Evolutionary conservation across 2,113 vertebrate genomes (phyloP), one percentile per base, ranked within the genome.

Genomic region (Cromileptes altivelis): DNA sequence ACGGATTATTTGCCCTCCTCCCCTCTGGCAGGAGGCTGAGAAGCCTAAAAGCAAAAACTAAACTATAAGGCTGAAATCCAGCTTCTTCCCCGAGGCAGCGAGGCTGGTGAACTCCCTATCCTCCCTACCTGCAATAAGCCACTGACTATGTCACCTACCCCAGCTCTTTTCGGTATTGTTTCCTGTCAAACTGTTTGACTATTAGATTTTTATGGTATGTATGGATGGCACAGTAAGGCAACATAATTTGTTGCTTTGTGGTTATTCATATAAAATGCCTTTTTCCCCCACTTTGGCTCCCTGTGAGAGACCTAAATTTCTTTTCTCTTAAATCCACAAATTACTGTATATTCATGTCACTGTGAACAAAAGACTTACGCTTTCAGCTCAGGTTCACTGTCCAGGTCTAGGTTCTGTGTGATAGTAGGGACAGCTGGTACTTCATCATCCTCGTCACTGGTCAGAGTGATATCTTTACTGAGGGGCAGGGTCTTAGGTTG

Each of bases 391-490:
- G 87, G 91, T 52, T 95, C 95, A 0, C 62, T 64, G 58, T 93
- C 93, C 79, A 92, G 57, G 64, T 94, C 90, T 45, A 91, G 84
- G 74, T 91, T 91, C 64, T 63, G 84, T 30, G 84, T 69, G 69
- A 92, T 18, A 0, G 77, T 37, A 10, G 78, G 86, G 2, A 60
- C 75, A 3, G 47, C 68, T 42, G 84, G 90, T 21, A 82, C 89
- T 14, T 81, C 90, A 0, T 91, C 94, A 5, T 97, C 97, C 45
- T 98, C 98, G 33, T 97, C 98, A 27, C 97, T 98, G 56, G 96
- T 97, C 25, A 97, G 86, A 4, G 93, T 91, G 62, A 97, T 0
- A 1, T 96, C 92, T 87, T 96, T 95, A 78, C 94, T 96, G 25
- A 92, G 94, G n/a, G 96, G 71, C 1, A 85, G 89, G 42, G 89